Conservation (phyloP, 2,113 vertebrate species). For the Columba livia region DNA sequence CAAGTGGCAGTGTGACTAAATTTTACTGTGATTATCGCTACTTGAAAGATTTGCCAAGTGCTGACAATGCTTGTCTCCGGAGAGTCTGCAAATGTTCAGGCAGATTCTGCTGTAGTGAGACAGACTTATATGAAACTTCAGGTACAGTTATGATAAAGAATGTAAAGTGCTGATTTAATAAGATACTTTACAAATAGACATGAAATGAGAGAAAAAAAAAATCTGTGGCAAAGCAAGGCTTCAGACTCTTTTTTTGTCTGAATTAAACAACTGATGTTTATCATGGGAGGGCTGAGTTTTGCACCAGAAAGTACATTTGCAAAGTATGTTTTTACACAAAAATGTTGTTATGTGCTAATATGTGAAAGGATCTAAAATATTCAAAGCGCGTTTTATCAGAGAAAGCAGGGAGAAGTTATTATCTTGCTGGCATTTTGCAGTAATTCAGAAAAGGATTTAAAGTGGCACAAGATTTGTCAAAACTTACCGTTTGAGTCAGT, state of each 20-base stretch:
- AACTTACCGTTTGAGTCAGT: background rate
- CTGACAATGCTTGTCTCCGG: slow-evolving; percentile 20
- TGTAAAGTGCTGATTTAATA: slow-evolving; percentile 26
- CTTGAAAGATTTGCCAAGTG: slow-evolving; percentile 31
- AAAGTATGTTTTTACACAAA: background rate
- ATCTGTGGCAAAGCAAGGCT: background rate
- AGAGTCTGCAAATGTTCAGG: slow-evolving; percentile 29
- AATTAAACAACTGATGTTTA: background rate
- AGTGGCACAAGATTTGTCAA: background rate
- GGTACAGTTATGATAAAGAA: slow-evolving; percentile 2
- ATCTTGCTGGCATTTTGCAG: background rate
- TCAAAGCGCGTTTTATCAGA: background rate
- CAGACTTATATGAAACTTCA: slow-evolving; percentile 8
- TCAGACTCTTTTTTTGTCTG: background rate
- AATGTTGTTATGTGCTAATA: background rate
- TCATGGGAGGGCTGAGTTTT: background rate
- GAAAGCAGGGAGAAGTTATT: background rate
- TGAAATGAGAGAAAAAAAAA: background rate
- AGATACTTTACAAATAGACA: background rate
- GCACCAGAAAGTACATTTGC: background rate
- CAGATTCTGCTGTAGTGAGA: slow-evolving; percentile 11
- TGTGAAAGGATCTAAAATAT: background rate
- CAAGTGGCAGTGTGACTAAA: slow-evolving; percentile 5
- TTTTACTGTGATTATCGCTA: slow-evolving; percentile 14
- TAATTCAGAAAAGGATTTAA: background rate